Percentiles rank a stretch among this genome's conserved stretches.
Evolutionary conservation across 2,113 vertebrate genomes (phyloP).

Genomic region (Elephantulus edwardii): DNA sequence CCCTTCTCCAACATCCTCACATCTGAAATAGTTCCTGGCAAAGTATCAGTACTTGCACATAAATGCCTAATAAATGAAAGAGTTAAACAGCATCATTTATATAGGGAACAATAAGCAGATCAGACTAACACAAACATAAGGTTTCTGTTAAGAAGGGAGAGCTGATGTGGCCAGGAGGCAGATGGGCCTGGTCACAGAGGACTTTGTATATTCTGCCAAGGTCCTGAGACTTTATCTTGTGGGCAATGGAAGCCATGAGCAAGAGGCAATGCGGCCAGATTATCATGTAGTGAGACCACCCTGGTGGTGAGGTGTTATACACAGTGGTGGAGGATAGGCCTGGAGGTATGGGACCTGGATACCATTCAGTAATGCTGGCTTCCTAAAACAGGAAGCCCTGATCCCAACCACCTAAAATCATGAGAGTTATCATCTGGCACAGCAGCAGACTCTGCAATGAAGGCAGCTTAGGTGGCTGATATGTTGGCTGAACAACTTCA

Average conservation of each 20-base stretch:
- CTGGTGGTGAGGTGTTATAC: not conserved
- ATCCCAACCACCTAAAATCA: not conserved
- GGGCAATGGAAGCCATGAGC: not conserved
- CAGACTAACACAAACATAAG: not conserved
- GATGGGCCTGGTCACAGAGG: not conserved
- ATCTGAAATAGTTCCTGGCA: not conserved
- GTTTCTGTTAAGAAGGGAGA: conserved; percentile 13
- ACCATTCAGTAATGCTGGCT: not conserved
- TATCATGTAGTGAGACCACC: conserved; percentile 30
- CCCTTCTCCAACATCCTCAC: not conserved
- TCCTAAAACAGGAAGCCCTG: conserved; percentile 37
- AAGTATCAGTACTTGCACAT: not conserved
- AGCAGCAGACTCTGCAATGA: not conserved
- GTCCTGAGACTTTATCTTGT: conserved; percentile 8
- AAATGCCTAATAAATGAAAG: conserved; percentile 19
- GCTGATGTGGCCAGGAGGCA: not conserved
- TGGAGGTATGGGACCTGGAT: not conserved
- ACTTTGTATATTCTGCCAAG: not conserved
- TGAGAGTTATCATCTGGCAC: not conserved
- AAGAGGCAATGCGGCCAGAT: not conserved
- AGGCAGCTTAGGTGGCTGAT: not conserved
- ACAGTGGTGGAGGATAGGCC: not conserved
- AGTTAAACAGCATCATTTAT: conserved; percentile 5
- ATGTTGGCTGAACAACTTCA: not conserved
- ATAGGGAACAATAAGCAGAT: not conserved